phyloP scores from a whole-genome alignment of 2,797 vertebrate species.

The Carcharodon carcharias region DNA sequence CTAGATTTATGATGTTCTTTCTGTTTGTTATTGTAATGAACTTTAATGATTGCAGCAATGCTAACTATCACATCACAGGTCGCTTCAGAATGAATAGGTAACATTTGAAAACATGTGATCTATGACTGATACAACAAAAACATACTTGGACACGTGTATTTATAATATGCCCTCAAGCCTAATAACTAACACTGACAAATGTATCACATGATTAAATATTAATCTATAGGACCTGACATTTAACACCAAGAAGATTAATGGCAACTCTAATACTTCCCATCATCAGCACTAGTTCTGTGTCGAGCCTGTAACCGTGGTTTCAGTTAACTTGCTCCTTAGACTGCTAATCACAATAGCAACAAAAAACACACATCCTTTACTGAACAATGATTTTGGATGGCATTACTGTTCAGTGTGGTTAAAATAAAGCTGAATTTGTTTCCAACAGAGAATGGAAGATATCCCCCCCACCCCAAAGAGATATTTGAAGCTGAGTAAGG shows the following conservation, averaged over 20 bases:
- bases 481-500: background rate
- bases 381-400: background rate
- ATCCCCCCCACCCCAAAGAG: background rate
- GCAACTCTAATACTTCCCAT: background rate
- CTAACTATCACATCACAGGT: background rate
- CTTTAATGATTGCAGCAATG: no score
- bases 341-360: background rate
- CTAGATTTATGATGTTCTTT: background rate
- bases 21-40: background rate
- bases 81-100: background rate
- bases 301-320: background rate
- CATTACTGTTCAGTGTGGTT: background rate
- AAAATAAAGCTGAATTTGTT: background rate
- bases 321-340: background rate
- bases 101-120: background rate
- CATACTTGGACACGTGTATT: background rate
- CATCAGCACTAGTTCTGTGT: background rate
- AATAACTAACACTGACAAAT: background rate
- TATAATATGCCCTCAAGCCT: no score
- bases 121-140: background rate
- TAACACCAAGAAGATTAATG: background rate
- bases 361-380: background rate
- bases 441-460: background rate
- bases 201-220: background rate
- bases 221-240: background rate